Conservation (phyloP, 2,113 vertebrate genomes). For the Cinclus mexicanus region DNA sequence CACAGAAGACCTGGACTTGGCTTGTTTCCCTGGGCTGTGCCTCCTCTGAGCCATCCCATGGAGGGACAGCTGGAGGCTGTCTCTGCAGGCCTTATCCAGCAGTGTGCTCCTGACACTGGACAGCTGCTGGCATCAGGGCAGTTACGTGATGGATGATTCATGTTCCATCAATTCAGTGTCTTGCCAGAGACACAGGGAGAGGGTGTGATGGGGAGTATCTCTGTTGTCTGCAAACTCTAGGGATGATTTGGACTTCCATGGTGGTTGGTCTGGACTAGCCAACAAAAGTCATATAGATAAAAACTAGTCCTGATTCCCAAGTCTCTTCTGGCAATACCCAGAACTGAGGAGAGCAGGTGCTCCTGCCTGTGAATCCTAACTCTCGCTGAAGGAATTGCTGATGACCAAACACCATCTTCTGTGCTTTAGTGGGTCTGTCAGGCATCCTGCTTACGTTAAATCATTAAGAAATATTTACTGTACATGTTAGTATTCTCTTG, state of each 20-base stretch:
- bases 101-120: rapidly evolving
- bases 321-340: background rate
- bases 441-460: background rate
- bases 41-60: background rate
- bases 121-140: background rate
- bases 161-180: background rate
- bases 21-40: background rate
- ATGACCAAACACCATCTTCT: background rate
- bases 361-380: background rate
- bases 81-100: background rate
- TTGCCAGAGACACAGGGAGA: background rate
- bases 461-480: background rate
- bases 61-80: background rate
- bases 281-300: background rate
- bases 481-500: background rate
- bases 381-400: background rate
- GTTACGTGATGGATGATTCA: rapidly evolving
- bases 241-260: background rate
- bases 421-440: background rate
- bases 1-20: background rate
- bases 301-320: background rate
- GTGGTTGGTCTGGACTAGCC: background rate
- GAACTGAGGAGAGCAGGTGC: background rate
- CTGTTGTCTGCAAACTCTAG: background rate
- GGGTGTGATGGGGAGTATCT: background rate